phyloP scores from a whole-genome alignment of 2,113 vertebrate genomes.

The Etheostoma spectabile region DNA sequence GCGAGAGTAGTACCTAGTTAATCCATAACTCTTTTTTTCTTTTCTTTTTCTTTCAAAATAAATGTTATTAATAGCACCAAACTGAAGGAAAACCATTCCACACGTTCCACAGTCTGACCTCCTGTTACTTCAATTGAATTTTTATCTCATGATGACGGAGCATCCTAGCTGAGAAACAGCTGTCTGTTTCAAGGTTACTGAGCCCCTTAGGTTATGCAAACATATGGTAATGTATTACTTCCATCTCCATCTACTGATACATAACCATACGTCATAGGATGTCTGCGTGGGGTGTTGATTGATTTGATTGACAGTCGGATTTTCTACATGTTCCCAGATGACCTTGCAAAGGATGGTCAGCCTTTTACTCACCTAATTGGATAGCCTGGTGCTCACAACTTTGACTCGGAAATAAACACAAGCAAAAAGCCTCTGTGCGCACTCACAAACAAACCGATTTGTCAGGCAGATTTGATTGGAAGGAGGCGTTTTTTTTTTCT shows the following conservation, averaged over 20 bases:
- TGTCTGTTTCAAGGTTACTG: constrained; percentile 71
- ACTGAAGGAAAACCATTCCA: constrained; percentile 34
- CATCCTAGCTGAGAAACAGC: constrained; percentile 68
- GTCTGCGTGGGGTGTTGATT: not conserved
- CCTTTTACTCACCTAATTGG: constrained; percentile 24
- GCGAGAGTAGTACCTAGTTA: constrained; percentile 20
- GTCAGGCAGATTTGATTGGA: constrained; percentile 62
- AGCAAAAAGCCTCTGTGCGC: not conserved
- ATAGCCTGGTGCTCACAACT: constrained; percentile 13
- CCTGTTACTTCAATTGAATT: constrained; percentile 56
- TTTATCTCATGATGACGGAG: constrained; percentile 61
- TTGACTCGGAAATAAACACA: not conserved
- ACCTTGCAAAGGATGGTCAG: constrained; percentile 44
- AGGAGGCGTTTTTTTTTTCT: not conserved
- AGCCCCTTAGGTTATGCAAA: constrained; percentile 67
- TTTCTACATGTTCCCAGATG: not conserved
- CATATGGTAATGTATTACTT: constrained; percentile 70
- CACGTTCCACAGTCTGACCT: constrained; percentile 33
- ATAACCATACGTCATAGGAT: constrained; percentile 28
- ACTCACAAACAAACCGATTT: constrained; percentile 53
- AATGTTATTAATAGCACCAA: constrained; percentile 42
- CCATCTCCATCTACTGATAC: constrained; percentile 66
- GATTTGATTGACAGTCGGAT: constrained; percentile 60
- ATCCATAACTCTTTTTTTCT: constrained; percentile 30
- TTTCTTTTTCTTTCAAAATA: constrained; percentile 47